Evolutionary conservation across 2,888 invertebrate species (phyloP).

Genomic region (Scaptomyza caliginosa): DNA sequence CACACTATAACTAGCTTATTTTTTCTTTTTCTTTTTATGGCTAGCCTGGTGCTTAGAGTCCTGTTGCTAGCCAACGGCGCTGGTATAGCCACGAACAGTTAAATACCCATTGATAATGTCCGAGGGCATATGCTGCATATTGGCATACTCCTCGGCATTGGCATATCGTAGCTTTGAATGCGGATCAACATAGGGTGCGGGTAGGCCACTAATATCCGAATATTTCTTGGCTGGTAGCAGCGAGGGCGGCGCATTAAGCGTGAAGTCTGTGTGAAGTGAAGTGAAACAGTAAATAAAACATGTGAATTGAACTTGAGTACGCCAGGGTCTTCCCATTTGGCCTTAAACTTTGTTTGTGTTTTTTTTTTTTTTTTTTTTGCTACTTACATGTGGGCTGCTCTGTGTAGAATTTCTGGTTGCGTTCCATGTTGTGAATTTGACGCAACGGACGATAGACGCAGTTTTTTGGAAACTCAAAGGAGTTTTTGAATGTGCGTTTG

Average conservation of each 20-base stretch:
- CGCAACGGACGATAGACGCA: constrained; percentile 62
- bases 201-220: constrained; percentile 95
- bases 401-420: constrained; percentile 42
- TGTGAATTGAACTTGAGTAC: not conserved
- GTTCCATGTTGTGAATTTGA: constrained; percentile 64
- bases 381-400: constrained; percentile 55
- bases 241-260: constrained; percentile 95
- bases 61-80: constrained; percentile 59
- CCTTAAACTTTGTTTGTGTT: not conserved
- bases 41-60: not conserved
- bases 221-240: constrained; percentile 96
- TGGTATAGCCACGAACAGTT: constrained; percentile 89
- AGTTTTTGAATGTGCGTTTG: constrained; percentile 48
- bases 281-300: constrained; percentile 3
- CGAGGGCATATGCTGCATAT: constrained; percentile 93
- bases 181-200: constrained; percentile 95
- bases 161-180: constrained; percentile 94
- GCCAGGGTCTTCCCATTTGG: not conserved
- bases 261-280: constrained; percentile 87
- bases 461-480: constrained; percentile 57
- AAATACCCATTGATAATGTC: constrained; percentile 96
- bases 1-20: not conserved
- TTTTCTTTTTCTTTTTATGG: not conserved
- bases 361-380: not conserved
- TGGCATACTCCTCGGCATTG: constrained; percentile 93